A percentile compares a stretch with the other conserved stretches of the same genome.
Conservation (phyloP, 2,888 invertebrate genomes). For the Tenthredo mesomela region DNA sequence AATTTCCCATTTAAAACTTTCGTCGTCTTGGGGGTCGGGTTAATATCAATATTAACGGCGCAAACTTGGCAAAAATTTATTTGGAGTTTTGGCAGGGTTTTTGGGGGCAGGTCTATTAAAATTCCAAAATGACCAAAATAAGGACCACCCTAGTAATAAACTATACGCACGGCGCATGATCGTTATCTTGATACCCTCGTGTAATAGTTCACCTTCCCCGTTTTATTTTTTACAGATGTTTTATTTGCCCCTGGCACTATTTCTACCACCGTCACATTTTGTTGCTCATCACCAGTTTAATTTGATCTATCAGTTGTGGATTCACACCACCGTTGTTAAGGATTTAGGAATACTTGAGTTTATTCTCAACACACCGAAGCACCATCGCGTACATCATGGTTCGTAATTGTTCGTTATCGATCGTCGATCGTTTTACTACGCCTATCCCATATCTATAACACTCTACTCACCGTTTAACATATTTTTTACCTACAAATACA, state of each 20-base stretch:
- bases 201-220: background rate
- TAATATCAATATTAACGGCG: no score
- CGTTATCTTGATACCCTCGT: background rate
- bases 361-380: constrained; percentile 93
- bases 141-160: no score
- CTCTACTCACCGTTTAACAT: no score
- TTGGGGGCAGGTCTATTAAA: no score
- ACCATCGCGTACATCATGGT: constrained; percentile 93
- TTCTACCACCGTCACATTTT: constrained; percentile 89
- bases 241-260: constrained; percentile 87
- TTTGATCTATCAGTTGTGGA: constrained; percentile 95
- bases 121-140: no score
- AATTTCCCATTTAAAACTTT: no score
- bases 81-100: no score
- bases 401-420: constrained; percentile 62
- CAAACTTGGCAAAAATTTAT: no score
- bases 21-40: no score
- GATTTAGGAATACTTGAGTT: constrained; percentile 92
- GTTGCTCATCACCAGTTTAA: constrained; percentile 94
- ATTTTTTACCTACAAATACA: no score
- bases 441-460: no score
- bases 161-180: no score
- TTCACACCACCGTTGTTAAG: constrained; percentile 92
- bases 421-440: background rate
- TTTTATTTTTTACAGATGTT: constrained; percentile 80